Conservation (phyloP, 2,113 vertebrate genomes). For the Anarhynchus alexandrinus region DNA sequence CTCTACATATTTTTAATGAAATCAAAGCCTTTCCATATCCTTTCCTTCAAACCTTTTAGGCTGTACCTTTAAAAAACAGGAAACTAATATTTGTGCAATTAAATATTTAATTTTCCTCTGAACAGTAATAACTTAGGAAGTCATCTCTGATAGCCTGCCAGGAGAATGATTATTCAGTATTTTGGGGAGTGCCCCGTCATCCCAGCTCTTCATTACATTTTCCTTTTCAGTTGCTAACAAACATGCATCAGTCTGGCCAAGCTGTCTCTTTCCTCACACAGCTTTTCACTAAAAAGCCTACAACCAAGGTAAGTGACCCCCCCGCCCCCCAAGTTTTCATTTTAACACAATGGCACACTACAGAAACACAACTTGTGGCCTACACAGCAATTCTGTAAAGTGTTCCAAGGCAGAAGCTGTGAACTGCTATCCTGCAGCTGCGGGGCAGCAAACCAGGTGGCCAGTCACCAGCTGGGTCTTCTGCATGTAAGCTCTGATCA, state of each 20-base stretch:
- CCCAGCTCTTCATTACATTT: not conserved
- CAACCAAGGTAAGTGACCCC: not conserved
- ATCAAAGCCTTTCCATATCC: not conserved
- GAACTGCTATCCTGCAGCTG: not conserved
- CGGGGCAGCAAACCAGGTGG: accelerated
- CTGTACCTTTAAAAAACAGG: not conserved
- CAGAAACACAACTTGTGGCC: not conserved
- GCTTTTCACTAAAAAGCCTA: not conserved
- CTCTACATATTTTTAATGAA: not conserved
- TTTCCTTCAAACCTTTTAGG: not conserved
- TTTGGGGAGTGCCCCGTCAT: not conserved
- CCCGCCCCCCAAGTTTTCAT: too few species aligned
- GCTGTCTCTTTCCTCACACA: not conserved
- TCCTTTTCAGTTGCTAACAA: not conserved
- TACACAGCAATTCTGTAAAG: accelerated
- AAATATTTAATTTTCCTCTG: not conserved
- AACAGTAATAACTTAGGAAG: not conserved
- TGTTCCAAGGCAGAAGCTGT: not conserved
- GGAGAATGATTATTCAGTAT: not conserved
- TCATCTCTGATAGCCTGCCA: not conserved
- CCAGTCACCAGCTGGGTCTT: not conserved
- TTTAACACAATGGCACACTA: not conserved
- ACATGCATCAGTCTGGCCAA: not conserved
- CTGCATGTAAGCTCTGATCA: not conserved
- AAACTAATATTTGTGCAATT: not conserved